Evolutionary conservation across 1,140 invertebrate species (phyloP), one percentile per base, ranked within the genome.

Genomic region (Tyrophagus putrescentiae): DNA sequence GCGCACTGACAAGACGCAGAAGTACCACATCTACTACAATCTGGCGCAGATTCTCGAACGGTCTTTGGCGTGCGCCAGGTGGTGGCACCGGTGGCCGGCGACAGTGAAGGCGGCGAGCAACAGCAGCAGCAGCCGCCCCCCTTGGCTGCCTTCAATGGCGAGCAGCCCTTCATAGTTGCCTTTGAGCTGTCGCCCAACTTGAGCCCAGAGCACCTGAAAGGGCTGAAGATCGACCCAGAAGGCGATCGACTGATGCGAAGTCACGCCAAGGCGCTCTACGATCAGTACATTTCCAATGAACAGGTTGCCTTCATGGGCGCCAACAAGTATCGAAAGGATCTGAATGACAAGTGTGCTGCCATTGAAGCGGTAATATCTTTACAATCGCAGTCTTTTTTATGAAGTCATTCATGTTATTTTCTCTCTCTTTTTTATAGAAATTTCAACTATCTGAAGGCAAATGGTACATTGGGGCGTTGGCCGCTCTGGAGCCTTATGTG

Each of bases 1-100:
- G 27, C 72, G 76, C 62, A 77, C 78, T 11, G 79, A 82, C 67
- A 72, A 75, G 11, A 68, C 80, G 9, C 79, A 80, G 64, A 74
- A 78, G 64, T 77, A 85, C 28, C 84, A 87, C 71, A 76, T 82
- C 0, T 68, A 83, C 52, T 74, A 82, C 64, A 87, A 87, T 70
- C 70, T 85, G 27, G 67, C 75, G 7, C 76, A 82, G 68, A 67
- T 61, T 36, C 9, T 65, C 27, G 28, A 48, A 9, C 13, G n/a
- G n/a, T 29, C 21, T 58, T 21, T 16, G 52, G 54, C 1, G 36
- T 13, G 27, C 34, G 21, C 28, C 34, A 58, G 4, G 29, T n/a
- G 57, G 50, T 44, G 2, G 4, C 3, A 59, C 29, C 39, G 16
- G 25, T 25, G n/a, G 25, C 9, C 5, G 18, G 31, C 6, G 44